Percentiles rank a stretch among this genome's conserved stretches.
phyloP scores from a whole-genome alignment of 2,113 vertebrate species.

The Pagrus major region DNA sequence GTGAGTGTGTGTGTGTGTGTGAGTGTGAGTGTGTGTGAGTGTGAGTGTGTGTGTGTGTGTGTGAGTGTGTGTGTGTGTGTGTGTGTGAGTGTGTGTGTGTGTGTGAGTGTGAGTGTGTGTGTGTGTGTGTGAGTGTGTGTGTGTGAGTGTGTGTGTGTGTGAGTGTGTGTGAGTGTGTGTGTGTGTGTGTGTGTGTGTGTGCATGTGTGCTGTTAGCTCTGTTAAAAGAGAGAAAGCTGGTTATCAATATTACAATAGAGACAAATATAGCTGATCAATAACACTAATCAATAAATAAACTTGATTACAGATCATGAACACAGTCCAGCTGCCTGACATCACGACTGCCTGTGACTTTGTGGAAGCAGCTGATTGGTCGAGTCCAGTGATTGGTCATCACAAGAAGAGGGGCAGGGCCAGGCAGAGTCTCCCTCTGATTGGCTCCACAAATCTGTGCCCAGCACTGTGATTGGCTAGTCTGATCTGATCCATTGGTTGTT shows the following conservation, averaged over 20 bases:
- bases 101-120: too few relatives aligned
- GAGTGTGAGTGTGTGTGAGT: too few relatives aligned
- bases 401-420: not conserved
- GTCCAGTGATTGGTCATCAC: slow-evolving; percentile 9
- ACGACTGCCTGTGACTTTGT: not conserved
- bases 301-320: not conserved
- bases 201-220: not conserved
- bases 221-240: slow-evolving; percentile 11
- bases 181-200: slow-evolving; percentile 11
- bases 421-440: not conserved
- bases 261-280: not conserved
- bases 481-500: not conserved
- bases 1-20: too few relatives aligned
- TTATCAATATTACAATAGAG: slow-evolving; percentile 2
- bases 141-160: too few relatives aligned
- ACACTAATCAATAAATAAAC: not conserved
- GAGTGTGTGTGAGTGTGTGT: too few relatives aligned
- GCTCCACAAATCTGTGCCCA: not conserved
- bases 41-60: too few relatives aligned
- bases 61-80: too few relatives aligned
- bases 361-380: slow-evolving; percentile 28
- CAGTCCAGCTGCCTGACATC: not conserved
- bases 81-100: too few relatives aligned
- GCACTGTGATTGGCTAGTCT: slow-evolving; percentile 2
- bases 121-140: too few relatives aligned